These are phyloP conservation scores for Carassius carassius DNA, from an alignment of 2,113 vertebrate genomes.

Conservation along the genomic window DNA sequence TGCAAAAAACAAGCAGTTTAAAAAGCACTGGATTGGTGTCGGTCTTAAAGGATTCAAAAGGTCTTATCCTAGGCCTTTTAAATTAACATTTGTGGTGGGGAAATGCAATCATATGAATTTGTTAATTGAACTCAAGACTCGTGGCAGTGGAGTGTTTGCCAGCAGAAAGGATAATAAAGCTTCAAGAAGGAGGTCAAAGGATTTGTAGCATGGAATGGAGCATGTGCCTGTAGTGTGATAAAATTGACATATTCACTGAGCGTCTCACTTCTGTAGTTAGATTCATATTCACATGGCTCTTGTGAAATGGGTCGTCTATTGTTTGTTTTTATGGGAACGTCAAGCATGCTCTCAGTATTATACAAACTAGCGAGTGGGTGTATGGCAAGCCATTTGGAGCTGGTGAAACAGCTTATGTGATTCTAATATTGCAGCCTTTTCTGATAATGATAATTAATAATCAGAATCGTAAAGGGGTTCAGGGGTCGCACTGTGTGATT, in stretches of 20 bases:
- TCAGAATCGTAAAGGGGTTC: background rate
- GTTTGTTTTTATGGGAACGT: slow-evolving; percentile 23
- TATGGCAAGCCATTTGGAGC: background rate
- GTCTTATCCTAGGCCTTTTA: slow-evolving; percentile 36
- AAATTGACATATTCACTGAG: slow-evolving; percentile 46
- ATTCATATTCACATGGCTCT: slow-evolving; percentile 41
- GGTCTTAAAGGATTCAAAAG: slow-evolving; percentile 21
- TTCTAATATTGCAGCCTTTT: slow-evolving; percentile 1
- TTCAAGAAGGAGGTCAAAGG: slow-evolving; percentile 56
- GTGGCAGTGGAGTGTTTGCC: slow-evolving; percentile 43
- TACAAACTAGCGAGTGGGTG: background rate
- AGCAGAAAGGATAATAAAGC: slow-evolving; percentile 49
- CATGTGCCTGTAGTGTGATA: slow-evolving; percentile 48
- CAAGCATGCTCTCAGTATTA: slow-evolving; percentile 21
- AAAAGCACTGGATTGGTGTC: slow-evolving; percentile 31
- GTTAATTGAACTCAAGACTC: slow-evolving; percentile 54
- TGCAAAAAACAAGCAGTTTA: slow-evolving; percentile 16
- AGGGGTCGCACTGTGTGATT: background rate
- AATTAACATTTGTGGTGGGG: slow-evolving; percentile 48
- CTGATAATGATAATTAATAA: slow-evolving; percentile 17
- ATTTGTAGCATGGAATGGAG: slow-evolving; percentile 49
- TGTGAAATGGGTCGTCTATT: slow-evolving; percentile 47
- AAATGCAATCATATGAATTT: slow-evolving; percentile 53
- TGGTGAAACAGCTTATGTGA: background rate
- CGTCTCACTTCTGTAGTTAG: slow-evolving; percentile 41